A percentile compares a stretch with the other conserved stretches of the same genome.
Conservation (phyloP, 2,888 invertebrate genomes). For the Melinaea menophilus region DNA sequence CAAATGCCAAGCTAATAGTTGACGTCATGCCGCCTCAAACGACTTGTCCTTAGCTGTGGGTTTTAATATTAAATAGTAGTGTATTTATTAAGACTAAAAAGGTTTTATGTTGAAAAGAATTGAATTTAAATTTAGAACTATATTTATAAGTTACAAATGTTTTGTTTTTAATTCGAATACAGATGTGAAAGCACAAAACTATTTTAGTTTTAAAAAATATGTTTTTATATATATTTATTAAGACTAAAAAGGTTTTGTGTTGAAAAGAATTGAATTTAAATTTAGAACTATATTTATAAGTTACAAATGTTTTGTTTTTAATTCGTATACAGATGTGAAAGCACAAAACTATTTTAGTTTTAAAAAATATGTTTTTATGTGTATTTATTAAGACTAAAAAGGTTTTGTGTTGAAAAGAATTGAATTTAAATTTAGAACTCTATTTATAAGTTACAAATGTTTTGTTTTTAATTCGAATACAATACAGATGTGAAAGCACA, state of each 20-base stretch:
- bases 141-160: not conserved
- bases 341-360: slow-evolving; percentile 4
- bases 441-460: not conserved
- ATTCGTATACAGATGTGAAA: not conserved
- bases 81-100: not conserved
- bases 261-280: not conserved
- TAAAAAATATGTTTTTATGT: too few relatives aligned
- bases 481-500: not conserved
- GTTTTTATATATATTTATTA: too few relatives aligned
- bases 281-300: not conserved
- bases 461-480: too few relatives aligned
- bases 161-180: too few relatives aligned
- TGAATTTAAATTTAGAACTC: not conserved
- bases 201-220: slow-evolving; percentile 8
- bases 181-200: not conserved
- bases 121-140: not conserved
- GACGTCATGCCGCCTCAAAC: slow-evolving; percentile 65
- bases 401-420: not conserved
- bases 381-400: not conserved
- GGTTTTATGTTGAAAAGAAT: not conserved
- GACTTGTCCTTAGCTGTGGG: slow-evolving; percentile 30
- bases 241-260: not conserved
- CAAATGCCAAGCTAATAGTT: slow-evolving; percentile 54
- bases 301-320: too few relatives aligned
- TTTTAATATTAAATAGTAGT: slow-evolving; percentile 4